These are phyloP conservation scores for Atherinomorus stipes DNA, from an alignment of 2,113 vertebrate species.

Conservation along the genomic window DNA sequence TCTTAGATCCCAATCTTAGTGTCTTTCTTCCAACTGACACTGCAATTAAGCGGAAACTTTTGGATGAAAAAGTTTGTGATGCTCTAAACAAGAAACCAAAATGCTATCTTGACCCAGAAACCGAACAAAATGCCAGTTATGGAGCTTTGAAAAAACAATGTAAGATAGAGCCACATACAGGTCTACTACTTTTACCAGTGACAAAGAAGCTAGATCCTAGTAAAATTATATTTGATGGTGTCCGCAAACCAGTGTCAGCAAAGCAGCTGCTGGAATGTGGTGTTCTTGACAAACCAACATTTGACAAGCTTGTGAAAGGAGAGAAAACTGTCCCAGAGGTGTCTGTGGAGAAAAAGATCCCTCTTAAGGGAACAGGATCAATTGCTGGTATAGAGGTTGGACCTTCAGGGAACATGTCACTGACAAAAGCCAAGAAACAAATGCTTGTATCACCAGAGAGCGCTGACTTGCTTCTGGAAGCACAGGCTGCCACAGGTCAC, in stretches of 20 bases:
- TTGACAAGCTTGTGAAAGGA: conserved; percentile 86
- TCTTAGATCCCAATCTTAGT: conserved; percentile 92
- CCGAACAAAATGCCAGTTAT: conserved; percentile 86
- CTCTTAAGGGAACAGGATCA: conserved; percentile 80
- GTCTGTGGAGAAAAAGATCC: conserved; percentile 79
- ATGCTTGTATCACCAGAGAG: conserved; percentile 36
- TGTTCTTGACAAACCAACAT: conserved; percentile 84
- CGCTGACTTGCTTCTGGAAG: conserved; percentile 75
- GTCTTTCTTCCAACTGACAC: conserved; percentile 90
- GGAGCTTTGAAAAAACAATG: conserved; percentile 87
- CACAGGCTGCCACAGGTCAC: conserved; percentile 91
- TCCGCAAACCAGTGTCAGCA: conserved; percentile 86
- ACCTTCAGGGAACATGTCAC: conserved; percentile 40
- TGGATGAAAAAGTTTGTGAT: conserved; percentile 88
- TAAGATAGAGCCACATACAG: conserved; percentile 88
- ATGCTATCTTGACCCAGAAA: conserved; percentile 90
- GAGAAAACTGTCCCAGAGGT: conserved; percentile 88
- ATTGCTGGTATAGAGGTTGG: conserved; percentile 78
- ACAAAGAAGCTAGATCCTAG: conserved; percentile 84
- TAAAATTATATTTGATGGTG: conserved; percentile 88
- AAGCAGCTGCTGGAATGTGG: conserved; percentile 86
- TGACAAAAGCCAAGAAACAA: conserved; percentile 62
- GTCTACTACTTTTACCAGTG: conserved; percentile 87
- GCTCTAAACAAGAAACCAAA: conserved; percentile 85
- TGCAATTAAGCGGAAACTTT: conserved; percentile 88